phyloP scores from a whole-genome alignment of 2,113 vertebrate species.

The Leuciscus idus region DNA sequence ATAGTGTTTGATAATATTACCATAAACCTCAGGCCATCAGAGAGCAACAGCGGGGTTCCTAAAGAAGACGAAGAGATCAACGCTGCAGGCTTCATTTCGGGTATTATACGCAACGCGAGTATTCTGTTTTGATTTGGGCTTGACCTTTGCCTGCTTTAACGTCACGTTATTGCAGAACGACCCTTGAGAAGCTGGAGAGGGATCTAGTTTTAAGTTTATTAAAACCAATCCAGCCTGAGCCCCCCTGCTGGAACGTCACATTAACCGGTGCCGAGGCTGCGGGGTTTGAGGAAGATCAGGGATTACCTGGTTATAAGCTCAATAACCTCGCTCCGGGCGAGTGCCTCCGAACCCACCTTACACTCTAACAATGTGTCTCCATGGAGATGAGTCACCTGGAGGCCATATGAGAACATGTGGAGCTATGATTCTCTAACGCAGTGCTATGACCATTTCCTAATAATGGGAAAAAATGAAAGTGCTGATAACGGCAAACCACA shows the following conservation, averaged over 20 bases:
- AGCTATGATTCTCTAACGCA: slow-evolving; percentile 74
- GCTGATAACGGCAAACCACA: slow-evolving; percentile 78
- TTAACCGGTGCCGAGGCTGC: slow-evolving; percentile 73
- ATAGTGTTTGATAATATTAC: slow-evolving; percentile 55
- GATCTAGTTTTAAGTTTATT: slow-evolving; percentile 55
- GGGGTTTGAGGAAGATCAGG: slow-evolving; percentile 80
- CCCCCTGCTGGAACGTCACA: slow-evolving; percentile 4
- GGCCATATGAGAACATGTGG: slow-evolving; percentile 82
- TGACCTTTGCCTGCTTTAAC: slow-evolving; percentile 51
- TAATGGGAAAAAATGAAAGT: slow-evolving; percentile 85
- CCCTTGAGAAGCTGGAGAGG: slow-evolving; percentile 40
- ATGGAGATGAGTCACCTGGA: slow-evolving; percentile 88
- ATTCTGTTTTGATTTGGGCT: slow-evolving; percentile 55
- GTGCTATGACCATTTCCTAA: slow-evolving; percentile 73
- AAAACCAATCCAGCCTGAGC: slow-evolving; percentile 54
- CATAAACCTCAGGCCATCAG: slow-evolving; percentile 39
- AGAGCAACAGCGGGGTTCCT: slow-evolving; percentile 3
- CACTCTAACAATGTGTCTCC: slow-evolving; percentile 80
- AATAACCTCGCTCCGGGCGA: slow-evolving; percentile 85
- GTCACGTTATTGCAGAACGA: slow-evolving; percentile 44
- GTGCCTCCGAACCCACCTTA: slow-evolving; percentile 81
- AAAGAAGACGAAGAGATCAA: slow-evolving; percentile 30
- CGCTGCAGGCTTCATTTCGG: slow-evolving; percentile 40
- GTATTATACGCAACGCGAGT: not conserved
- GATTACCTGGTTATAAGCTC: slow-evolving; percentile 93